These are phyloP conservation scores for Parochlus steinenii DNA, from an alignment of 2,888 invertebrate species.

Conservation along the genomic window DNA sequence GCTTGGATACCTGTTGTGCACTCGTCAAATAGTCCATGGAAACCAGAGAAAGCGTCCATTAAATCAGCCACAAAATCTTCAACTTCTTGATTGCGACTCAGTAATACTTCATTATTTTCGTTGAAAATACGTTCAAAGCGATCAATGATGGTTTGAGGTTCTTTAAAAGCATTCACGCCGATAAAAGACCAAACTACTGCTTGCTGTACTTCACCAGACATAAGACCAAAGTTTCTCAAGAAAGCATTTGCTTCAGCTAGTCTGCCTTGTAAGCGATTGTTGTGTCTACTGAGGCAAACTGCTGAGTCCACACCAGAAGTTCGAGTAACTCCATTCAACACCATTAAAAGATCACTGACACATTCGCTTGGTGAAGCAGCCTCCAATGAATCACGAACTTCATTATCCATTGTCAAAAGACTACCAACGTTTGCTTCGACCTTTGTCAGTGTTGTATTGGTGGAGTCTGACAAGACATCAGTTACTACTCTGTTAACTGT, in stretches of 20 bases:
- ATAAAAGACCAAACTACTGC: conserved; percentile 1
- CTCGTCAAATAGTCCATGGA: background rate
- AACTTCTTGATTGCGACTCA: background rate
- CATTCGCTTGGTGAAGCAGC: background rate
- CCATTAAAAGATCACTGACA: background rate
- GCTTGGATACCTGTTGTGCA: conserved; percentile 1
- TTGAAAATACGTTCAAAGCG: background rate
- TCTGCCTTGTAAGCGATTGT: background rate
- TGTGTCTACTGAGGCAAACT: background rate
- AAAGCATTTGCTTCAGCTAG: background rate
- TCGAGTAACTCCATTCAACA: conserved; percentile 1
- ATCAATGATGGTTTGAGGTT: background rate
- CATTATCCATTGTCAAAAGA: background rate
- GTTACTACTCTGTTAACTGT: background rate
- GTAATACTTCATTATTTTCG: background rate
- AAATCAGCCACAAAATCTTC: background rate
- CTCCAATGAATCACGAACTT: background rate
- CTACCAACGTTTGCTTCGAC: background rate
- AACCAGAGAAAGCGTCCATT: background rate
- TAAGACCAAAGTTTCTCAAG: background rate
- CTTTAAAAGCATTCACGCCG: background rate
- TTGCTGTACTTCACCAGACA: conserved; percentile 2
- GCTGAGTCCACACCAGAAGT: background rate
- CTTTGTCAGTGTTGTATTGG: background rate
- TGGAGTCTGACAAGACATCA: background rate